Evolutionary conservation across 2,797 vertebrate genomes (phyloP).

Genomic region (Tapirus indicus): DNA sequence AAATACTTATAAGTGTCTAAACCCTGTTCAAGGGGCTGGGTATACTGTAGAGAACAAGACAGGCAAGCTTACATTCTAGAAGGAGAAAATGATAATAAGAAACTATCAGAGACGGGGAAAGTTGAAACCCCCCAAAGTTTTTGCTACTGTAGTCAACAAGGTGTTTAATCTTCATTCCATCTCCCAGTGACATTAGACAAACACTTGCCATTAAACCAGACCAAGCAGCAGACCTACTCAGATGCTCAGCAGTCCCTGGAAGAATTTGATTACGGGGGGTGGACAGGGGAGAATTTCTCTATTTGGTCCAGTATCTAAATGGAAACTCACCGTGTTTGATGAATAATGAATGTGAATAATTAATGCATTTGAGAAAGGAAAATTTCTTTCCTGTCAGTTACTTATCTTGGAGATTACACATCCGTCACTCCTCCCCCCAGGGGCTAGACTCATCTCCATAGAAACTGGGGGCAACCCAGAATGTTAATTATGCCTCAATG

Average conservation of each 20-base stretch:
- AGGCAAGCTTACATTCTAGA: neutral
- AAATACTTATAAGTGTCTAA: neutral
- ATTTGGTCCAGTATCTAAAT: conserved; percentile 76
- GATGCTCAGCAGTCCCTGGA: neutral
- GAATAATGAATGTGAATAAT: conserved; percentile 84
- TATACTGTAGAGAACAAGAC: neutral
- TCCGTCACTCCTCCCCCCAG: conserved; percentile 75
- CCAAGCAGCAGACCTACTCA: conserved; percentile 17
- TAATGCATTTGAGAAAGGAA: conserved; percentile 79
- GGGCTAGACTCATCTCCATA: conserved; percentile 84
- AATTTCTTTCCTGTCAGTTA: conserved; percentile 84
- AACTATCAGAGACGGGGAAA: neutral
- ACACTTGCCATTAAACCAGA: conserved; percentile 15
- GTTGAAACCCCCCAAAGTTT: neutral
- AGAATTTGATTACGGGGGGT: conserved; percentile 46
- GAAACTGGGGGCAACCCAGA: conserved; percentile 81
- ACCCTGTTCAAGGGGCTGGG: neutral
- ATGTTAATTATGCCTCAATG: conserved; percentile 79
- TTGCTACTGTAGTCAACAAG: neutral
- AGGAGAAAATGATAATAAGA: neutral
- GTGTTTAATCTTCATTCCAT: conserved; percentile 21
- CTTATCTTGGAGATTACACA: conserved; percentile 82
- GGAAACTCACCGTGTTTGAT: conserved; percentile 74
- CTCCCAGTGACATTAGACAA: neutral
- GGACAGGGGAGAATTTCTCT: conserved; percentile 56